Percentiles rank a stretch among this genome's conserved stretches.
phyloP scores from a whole-genome alignment of 1,140 invertebrate genomes.

The Melanaphis sacchari region DNA sequence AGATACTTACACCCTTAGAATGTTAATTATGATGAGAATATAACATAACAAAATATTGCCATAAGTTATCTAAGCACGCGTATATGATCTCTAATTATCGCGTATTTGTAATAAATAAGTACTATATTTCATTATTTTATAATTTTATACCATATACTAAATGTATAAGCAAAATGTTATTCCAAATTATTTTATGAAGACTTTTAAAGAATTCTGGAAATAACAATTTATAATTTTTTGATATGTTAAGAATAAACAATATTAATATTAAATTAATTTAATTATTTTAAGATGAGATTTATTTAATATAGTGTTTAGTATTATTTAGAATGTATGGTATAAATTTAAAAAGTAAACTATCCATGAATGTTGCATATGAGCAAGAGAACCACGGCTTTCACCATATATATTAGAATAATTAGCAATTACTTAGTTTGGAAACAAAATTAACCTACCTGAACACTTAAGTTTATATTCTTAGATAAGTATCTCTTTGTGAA shows the following conservation, averaged over 20 bases:
- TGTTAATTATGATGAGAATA: not conserved
- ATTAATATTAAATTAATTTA: not conserved
- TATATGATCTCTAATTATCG: not conserved
- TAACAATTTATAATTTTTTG: not conserved
- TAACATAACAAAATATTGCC: not conserved
- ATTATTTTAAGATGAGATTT: not conserved
- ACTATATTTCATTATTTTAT: not conserved
- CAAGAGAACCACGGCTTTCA: not conserved
- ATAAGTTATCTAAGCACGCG: not conserved
- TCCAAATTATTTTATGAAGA: not conserved
- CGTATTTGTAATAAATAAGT: not conserved
- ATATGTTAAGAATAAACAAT: not conserved
- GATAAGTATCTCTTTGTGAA: slow-evolving; percentile 19
- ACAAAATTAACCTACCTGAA: slow-evolving; percentile 21
- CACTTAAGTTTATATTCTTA: not conserved
- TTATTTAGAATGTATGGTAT: slow-evolving; percentile 1
- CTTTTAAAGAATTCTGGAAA: not conserved
- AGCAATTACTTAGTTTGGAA: slow-evolving; percentile 39
- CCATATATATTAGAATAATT: slow-evolving; percentile 34
- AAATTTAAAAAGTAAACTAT: not conserved
- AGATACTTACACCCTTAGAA: not conserved
- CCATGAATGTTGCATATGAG: slow-evolving; percentile 14
- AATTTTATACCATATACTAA: not conserved
- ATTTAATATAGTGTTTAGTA: not conserved
- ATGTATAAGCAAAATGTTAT: not conserved